Evolutionary conservation across 2,888 invertebrate species (phyloP), one percentile per base, ranked within the genome.

Genomic region (Rhagonycha lutea): DNA sequence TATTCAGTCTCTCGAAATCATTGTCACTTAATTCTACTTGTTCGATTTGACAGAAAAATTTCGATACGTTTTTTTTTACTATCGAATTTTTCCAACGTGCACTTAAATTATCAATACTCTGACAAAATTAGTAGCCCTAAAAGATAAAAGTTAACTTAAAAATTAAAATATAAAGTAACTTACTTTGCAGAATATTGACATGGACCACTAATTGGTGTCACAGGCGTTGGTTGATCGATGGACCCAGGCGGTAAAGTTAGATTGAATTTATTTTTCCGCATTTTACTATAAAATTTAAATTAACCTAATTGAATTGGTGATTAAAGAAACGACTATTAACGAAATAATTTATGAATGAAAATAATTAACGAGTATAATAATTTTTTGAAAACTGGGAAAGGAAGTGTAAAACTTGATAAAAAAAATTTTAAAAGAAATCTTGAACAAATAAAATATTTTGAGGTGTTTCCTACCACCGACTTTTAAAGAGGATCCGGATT

Each of bases 1-100:
- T 99, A 14, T 98, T 98, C 60, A 99, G 90, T 87, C 98, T 98
- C 85, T 98, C 98, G 88, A 99, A 95, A 88, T 98, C 98, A 85
- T 98, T 98, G 87, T 95, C 95, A 80, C 94, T 94, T 7, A 96
- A 89, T 84, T 96, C 96, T 75, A 98, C 97, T 88, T 96, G 96
- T 87, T 98, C 96, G 86, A 99, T 99, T 88, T 98, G 96, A 81
- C 96, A 96, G 8, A 98, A 90, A 99, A 99, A 96, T 95, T 87
- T 98, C 96, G 84, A 99, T 94, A 82, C 98, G 92, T 84, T 96
- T 94, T 23, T 96, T 90, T 85, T 98, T 98, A 29, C 95, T 95
- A 85, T 97, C 97, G 78, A 98, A 91, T 85, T 97, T 97, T 87
- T 97, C 96, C 80, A 98, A 72, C 96, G 92, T 84, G 96, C 96